Evolutionary conservation across 2,888 invertebrate species (phyloP), one percentile per base, ranked within the genome.

Genomic region (Dusona sp.): DNA sequence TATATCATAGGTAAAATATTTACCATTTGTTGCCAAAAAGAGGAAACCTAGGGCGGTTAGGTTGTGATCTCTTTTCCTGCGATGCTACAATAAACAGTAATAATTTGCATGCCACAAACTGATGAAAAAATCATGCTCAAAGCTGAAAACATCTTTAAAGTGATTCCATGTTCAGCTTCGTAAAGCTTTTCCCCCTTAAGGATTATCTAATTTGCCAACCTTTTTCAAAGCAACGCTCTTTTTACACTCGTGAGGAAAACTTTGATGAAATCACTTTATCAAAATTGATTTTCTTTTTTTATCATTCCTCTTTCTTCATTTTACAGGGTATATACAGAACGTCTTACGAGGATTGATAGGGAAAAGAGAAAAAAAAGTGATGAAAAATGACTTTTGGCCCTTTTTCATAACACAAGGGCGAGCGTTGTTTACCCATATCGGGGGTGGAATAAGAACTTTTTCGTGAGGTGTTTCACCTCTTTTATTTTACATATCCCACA

Each of bases 111-210:
- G 36, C 33, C 61, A 67, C 57, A 74, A 61, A 75, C 57, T 61
- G 22, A 70, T 74, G 79, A 75, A 73, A 61, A 79, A 84, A 74
- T 84, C 64, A 79, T 84, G 74, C 45, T 22, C 22, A 22, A 54
- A 54, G 7, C 19, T 61, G 7, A 61, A 61, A 61, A 29, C 61
- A 16, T 9, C 9, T 54, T 54, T 22, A 19, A 9, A 54, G 9
- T 22, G 42, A 54, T 22, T 9, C 54, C n/a, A 54, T 7, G 25
- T 61, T 61, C 29, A 61, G 29, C 16, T 29, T 6, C 6, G 16
- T 29, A 22, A 22, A 61, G 57, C 57, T 61, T 25, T 61, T 61
- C 22, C 22, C 25, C 25, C 57, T 22, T 61, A 4, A 16, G 13
- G 57, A 61, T 29, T 16, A 13, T 29, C 57, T 22, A 61, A 54